A percentile compares a stretch with the other conserved stretches of the same genome.
phyloP scores from a whole-genome alignment of 2,797 vertebrate genomes.

The Sylvilagus floridanus region DNA sequence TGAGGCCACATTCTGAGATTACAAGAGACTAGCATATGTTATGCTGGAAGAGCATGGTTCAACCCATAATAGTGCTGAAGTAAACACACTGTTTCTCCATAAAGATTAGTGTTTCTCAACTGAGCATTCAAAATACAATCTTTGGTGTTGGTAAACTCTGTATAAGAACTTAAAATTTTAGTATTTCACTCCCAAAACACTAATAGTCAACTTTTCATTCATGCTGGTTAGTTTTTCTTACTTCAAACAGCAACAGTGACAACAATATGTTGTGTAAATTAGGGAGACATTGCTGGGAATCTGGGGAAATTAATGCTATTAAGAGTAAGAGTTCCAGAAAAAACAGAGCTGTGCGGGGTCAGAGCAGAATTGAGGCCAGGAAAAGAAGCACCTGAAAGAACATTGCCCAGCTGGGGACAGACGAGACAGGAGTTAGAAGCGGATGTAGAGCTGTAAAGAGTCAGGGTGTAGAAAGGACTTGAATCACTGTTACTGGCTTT shows the following conservation, averaged over 20 bases:
- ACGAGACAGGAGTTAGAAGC: background rate
- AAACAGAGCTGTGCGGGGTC: too few species aligned
- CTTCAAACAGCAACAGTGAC: background rate
- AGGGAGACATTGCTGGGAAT: background rate
- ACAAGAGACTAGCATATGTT: background rate
- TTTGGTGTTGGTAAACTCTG: background rate
- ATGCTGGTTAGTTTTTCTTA: background rate
- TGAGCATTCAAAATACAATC: background rate
- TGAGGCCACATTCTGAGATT: background rate
- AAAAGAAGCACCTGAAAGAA: background rate
- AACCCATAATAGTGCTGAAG: background rate
- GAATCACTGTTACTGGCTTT: background rate
- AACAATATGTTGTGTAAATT: background rate
- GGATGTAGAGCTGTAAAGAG: background rate
- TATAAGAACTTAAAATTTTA: constrained; percentile 14
- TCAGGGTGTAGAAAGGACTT: background rate
- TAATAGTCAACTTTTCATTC: background rate
- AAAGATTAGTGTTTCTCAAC: background rate
- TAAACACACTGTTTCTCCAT: background rate
- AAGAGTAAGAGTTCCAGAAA: background rate
- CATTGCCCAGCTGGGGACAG: background rate
- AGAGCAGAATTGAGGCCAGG: background rate
- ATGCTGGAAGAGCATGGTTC: background rate
- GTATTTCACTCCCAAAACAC: background rate
- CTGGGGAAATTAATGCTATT: background rate